Base-by-base conservation (phyloP, 2,888 invertebrate genomes). In the Nomada hirtipes region DNA sequence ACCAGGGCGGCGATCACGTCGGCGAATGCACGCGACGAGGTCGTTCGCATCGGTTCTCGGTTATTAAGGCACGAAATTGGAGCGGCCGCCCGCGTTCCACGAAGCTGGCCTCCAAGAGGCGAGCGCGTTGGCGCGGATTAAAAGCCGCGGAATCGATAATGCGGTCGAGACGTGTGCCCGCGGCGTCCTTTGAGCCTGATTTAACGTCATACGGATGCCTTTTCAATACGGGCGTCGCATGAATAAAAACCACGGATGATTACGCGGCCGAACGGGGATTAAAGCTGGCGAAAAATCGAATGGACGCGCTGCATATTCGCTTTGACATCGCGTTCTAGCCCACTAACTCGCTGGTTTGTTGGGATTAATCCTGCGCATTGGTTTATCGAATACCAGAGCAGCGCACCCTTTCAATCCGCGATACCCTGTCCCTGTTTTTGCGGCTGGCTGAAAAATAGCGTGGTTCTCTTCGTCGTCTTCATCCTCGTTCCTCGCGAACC, bases 331-430 rank as follows among this genome's bases (percentile, higher is more conserved):
- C 82, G 78, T 89, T 87, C 79, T 82, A 80, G 84, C 79, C 85
- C 79, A 76, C 86, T 87, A 88, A 87, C 79, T 78, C 76, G 79
- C 87, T 80, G 84, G 87, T 89, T 86, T 84, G 87, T 85, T 70
- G 89, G 36, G 80, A 88, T 89, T 88, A 89, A 81, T 84, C 82
- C 78, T 23, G 76, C 73, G 74, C 70, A 63, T 74, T 79, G 80
- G 73, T 78, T 52, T 84, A 83, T 86, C 75, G 86, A 73, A 73
- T 83, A 75, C 78, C 86, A 50, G 67, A 68, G 76, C 52, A 23
- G 4, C 63, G 52, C 13, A 42, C 18, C 63, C 67, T 57, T 83
- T 67, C 60, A 71, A 47, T 53, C 2, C 68, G n/a, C 59, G 68
- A 65, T 53, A n/a, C 29, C 13, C 29, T 52, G 50, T 11, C 42